phyloP scores from a whole-genome alignment of 2,797 vertebrate genomes.

The Tokudaia tokunoshimensis region DNA sequence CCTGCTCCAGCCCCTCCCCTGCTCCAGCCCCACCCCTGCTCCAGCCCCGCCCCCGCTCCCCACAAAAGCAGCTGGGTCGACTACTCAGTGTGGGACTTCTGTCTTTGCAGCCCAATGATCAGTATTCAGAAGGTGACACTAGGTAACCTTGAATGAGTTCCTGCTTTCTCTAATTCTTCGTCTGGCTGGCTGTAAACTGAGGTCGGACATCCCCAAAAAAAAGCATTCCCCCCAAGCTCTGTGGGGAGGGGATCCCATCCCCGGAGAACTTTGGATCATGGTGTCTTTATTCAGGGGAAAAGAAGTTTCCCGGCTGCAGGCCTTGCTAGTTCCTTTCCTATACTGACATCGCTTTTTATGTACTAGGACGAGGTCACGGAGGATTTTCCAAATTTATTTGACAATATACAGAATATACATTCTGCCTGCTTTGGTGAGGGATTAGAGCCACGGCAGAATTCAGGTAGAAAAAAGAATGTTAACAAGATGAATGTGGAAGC shows the following conservation, averaged over 20 bases:
- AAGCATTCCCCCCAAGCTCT: neutral
- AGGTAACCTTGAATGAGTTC: too few relatives aligned
- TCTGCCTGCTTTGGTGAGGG: neutral
- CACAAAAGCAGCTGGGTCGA: neutral
- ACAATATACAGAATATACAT: neutral
- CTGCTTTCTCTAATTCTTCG: neutral
- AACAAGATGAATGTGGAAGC: neutral
- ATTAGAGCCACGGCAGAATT: neutral
- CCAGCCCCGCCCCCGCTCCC: neutral
- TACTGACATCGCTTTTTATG: neutral
- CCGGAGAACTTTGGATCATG: neutral
- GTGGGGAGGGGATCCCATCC: neutral
- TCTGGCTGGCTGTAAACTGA: neutral
- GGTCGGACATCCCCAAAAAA: neutral
- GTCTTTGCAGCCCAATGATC: neutral
- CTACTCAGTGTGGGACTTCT: fast-evolving
- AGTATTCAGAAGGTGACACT: neutral
- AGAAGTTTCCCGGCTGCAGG: neutral
- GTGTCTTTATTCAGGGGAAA: neutral
- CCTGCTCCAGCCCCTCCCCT: too few relatives aligned
- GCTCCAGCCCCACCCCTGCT: too few relatives aligned
- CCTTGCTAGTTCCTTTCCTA: neutral
- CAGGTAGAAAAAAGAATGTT: neutral
- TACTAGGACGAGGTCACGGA: neutral
- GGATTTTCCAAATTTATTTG: neutral